Evolutionary conservation across 2,888 invertebrate genomes (phyloP), one percentile per base, ranked within the genome.

Genomic region (Sinotaia quadrata): DNA sequence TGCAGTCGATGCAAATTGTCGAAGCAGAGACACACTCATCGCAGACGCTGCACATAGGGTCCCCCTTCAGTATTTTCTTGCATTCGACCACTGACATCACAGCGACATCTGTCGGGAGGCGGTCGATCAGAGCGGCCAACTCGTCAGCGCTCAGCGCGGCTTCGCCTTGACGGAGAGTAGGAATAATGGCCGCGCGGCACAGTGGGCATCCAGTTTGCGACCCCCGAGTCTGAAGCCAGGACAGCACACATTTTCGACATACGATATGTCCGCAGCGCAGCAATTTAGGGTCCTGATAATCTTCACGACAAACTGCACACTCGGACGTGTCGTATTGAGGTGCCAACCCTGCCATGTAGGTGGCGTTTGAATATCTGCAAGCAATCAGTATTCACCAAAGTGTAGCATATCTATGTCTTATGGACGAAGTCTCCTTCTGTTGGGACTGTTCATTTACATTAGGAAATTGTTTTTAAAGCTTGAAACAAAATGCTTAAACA

Each of bases 241-340:
- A 56, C 56, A 56, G 31, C 12, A 56, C 33, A 33, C 56, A 56
- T 29, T 31, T 29, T 18, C n/a, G 15, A 34, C 56, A 56, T n/a
- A 31, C 33, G n/a, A 56, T 31, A 21, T 56, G 56, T 31, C 24
- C 15, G 34, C 56, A 56, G 7, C 33, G 56, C 33, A 56, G 21
- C 4, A 56, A 34, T 34, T 56, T 56, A 10, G 56, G 56, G 8
- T 56, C 56, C 8, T 10, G n/a, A 21, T 33, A 56, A 8, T 31
- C 33, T 10, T 56, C 56, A 10, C 34, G 56, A 31, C 56, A 56
- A 15, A 56, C 33, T n/a, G 56, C 33, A 21, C 56, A 56, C 49
- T n/a, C n/a, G n/a, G n/a, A n/a, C n/a, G n/a, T n/a, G n/a, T n/a
- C n/a, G n/a, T n/a, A n/a, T n/a, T n/a, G n/a, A n/a, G n/a, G n/a